Evolutionary conservation across 2,797 vertebrate species (phyloP), one percentile per base, ranked within the genome.

Genomic region (Holocentrus rufus): DNA sequence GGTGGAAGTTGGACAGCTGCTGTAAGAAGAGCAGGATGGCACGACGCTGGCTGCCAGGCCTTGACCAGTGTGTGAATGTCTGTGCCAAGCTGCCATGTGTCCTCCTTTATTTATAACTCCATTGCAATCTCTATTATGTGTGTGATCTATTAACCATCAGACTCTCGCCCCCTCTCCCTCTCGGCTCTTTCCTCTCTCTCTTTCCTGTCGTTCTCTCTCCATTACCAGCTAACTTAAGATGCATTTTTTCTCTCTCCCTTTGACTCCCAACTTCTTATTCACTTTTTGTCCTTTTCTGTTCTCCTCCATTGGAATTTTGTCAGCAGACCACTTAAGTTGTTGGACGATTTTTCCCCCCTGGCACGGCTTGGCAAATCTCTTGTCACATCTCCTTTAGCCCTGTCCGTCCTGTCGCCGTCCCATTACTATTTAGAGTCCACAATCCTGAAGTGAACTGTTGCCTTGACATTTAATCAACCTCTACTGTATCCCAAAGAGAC

Each of bases 31-130:
- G 53, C 76, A 65, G 53, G 46, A 52, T 5, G 68, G 58, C 59
- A 23, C 2, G n/a, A 65, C 75, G 36, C 42, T 7, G 39, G 27
- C 49, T 62, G 53, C 68, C 52, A 11, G 53, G 14, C 65, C 52
- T 18, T 69, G 80, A 81, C 76, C 77, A 54, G 65, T 8, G n/a
- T 57, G 39, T 52, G 66, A 69, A 42, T 39, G 72, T 54, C 50
- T n/a, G 68, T 52, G 30, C 56, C 61, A 67, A 65, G 42, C 36
- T 20, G 42, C 50, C 9, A 62, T 4, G 11, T 67, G 59, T 79
- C 79, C 5, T 1, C 46, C 71, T 79, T 69, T 78, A 80, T 82
- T 83, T 72, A 79, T 74, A 84, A 55, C 73, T 54, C 58, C 30
- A 0, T 53, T 72, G 60, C 63, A 60, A 74, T 66, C 69, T 60